Evolutionary conservation across 2,113 vertebrate species (phyloP), one percentile per base, ranked within the genome.

Genomic region (Macrotus californicus): DNA sequence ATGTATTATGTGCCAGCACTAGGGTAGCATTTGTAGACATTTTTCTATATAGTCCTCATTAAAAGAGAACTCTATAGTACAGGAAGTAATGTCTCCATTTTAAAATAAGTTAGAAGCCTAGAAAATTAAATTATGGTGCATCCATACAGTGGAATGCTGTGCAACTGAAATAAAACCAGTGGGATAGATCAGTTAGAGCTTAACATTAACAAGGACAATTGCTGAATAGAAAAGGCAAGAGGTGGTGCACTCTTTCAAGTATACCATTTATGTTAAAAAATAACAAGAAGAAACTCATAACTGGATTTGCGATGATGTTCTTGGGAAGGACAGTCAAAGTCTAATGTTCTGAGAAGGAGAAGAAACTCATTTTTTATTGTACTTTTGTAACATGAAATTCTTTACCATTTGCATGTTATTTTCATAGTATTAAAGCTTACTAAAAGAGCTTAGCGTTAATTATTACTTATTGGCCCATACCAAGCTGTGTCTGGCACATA

Each of bases 71-170:
- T 54, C 70, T 64, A 5, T 36, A 81, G 26, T 13, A 2, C 7
- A 43, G 22, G 46, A 95, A 92, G 50, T 52, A 92, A 89, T 73
- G 50, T 61, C 50, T 64, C 85, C 52, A 92, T 93, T 87, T 96
- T 87, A 84, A 94, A 96, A 87, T 93, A 94, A 85, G n/a, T 70
- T 87, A 80, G 34, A 95, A 88, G 88, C n/a, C 87, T 94, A 52
- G 56, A 94, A 94, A 96, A 92, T 96, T 92, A 72, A 97, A 95
- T 84, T 84, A 91, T 43, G 69, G 66, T 87, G 76, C 29, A 89
- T 76, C 31, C 46, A 70, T 75, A 93, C n/a, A 59, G 31, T 15
- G 52, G 70, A 83, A 79, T 59, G 64, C 39, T 75, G 75, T 59
- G 86, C 7, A 46, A 82, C 14, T 48, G 10, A 50, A 90, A 83